A percentile compares a stretch with the other conserved stretches of the same genome.
Evolutionary conservation across 2,888 invertebrate genomes (phyloP).

Genomic region (Meiosimyza decipiens): DNA sequence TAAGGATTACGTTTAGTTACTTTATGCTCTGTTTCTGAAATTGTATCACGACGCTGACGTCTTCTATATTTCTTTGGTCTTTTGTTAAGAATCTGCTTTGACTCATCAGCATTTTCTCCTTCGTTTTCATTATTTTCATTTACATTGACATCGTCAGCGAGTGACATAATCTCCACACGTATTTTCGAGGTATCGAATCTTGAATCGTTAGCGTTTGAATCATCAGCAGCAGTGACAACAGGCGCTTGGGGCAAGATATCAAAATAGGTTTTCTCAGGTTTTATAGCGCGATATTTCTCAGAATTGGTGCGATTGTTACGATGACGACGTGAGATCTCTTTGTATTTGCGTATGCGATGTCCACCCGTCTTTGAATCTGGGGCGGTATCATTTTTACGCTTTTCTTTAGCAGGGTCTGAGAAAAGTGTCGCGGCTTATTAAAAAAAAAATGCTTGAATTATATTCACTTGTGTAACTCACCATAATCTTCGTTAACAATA

Average conservation of each 20-base stretch:
- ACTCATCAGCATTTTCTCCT: conserved; percentile 31
- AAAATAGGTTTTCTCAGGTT: conserved; percentile 56
- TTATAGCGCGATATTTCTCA: conserved; percentile 44
- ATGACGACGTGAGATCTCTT: conserved; percentile 49
- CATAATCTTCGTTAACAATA: conserved; percentile 62
- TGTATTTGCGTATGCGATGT: conserved; percentile 46
- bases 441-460: background rate
- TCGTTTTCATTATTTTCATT: conserved; percentile 20
- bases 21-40: conserved; percentile 28
- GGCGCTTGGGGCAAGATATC: conserved; percentile 58
- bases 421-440: conserved; percentile 4
- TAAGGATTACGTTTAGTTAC: conserved; percentile 45
- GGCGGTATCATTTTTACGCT: conserved; percentile 40
- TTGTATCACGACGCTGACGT: conserved; percentile 51
- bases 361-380: conserved; percentile 18
- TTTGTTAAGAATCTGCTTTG: conserved; percentile 51
- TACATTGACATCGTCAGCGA: conserved; percentile 42
- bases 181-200: conserved; percentile 45
- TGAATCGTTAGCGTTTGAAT: conserved; percentile 37
- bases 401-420: conserved; percentile 51
- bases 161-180: conserved; percentile 47
- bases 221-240: conserved; percentile 47
- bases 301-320: conserved; percentile 44
- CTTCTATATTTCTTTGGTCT: conserved; percentile 57
- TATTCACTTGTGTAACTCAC: conserved; percentile 45